A percentile compares a stretch with the other conserved stretches of the same genome.
These are phyloP conservation scores for Sebastiscus tertius DNA, from an alignment of 2,797 vertebrate genomes.

Conservation along the genomic window DNA sequence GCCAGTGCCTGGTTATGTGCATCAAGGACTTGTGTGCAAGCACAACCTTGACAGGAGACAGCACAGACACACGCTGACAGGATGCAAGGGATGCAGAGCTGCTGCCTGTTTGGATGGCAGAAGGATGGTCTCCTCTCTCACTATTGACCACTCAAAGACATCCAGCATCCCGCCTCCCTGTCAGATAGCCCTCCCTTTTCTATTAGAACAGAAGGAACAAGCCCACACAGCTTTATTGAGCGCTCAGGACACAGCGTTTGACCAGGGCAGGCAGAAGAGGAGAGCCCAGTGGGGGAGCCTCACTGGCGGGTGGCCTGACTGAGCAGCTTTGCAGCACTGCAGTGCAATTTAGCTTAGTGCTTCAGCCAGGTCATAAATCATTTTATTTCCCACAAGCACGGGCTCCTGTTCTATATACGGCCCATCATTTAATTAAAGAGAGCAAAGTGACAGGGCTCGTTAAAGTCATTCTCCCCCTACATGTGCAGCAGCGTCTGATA, in stretches of 20 bases:
- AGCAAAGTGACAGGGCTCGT: conserved; percentile 82
- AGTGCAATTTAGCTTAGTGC: conserved; percentile 87
- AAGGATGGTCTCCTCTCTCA: conserved; percentile 26
- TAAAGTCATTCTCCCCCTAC: conserved; percentile 68
- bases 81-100: conserved; percentile 44
- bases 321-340: conserved; percentile 82
- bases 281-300: conserved; percentile 51
- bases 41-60: conserved; percentile 76
- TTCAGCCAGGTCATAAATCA: conserved; percentile 84
- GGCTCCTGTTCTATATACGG: conserved; percentile 81
- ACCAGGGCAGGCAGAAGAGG: conserved; percentile 23
- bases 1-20: conserved; percentile 40
- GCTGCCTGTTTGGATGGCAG: conserved; percentile 45
- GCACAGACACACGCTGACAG: conserved; percentile 34
- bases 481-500: conserved; percentile 64
- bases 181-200: conserved; percentile 29
- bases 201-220: conserved; percentile 1
- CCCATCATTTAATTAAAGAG: conserved; percentile 87
- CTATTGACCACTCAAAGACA: conserved; percentile 34
- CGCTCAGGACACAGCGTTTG: conserved; percentile 18
- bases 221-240: conserved; percentile 17
- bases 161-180: conserved; percentile 18
- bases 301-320: conserved; percentile 52
- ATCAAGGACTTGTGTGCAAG: conserved; percentile 59
- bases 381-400: conserved; percentile 82